Conservation (phyloP, 2,113 vertebrate genomes). For the Seriola aureovittata region DNA sequence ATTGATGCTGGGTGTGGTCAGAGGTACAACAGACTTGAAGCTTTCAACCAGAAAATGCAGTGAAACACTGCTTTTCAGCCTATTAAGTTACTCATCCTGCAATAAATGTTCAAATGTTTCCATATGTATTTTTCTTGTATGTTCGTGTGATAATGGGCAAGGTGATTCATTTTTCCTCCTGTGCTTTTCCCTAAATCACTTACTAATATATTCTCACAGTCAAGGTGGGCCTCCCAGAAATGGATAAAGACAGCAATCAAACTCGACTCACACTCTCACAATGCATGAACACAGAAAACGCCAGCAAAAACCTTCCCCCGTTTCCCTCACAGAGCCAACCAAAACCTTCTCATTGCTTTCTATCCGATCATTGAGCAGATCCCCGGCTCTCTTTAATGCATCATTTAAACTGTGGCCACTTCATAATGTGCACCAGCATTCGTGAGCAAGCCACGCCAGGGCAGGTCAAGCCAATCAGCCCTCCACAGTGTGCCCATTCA, state of each 20-base stretch:
- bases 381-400: conserved; percentile 41
- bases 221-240: background rate
- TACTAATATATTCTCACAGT: background rate
- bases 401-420: conserved; percentile 69
- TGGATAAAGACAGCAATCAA: background rate
- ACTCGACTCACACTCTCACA: conserved; percentile 9
- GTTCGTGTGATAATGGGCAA: background rate
- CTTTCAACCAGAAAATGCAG: background rate
- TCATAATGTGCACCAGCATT: conserved; percentile 50
- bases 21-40: background rate
- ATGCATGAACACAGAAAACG: conserved; percentile 24
- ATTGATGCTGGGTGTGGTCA: background rate
- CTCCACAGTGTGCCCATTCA: conserved; percentile 82
- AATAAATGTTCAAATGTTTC: background rate
- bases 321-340: conserved; percentile 27
- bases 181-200: background rate
- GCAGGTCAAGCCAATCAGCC: conserved; percentile 52
- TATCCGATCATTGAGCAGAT: conserved; percentile 35
- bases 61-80: background rate
- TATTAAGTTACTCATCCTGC: background rate
- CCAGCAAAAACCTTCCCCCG: conserved; percentile 17
- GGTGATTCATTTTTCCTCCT: background rate
- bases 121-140: background rate
- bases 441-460: conserved; percentile 44
- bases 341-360: conserved; percentile 23